Evolutionary conservation across 2,113 vertebrate genomes (phyloP).

Genomic region (Phainopepla nitens): DNA sequence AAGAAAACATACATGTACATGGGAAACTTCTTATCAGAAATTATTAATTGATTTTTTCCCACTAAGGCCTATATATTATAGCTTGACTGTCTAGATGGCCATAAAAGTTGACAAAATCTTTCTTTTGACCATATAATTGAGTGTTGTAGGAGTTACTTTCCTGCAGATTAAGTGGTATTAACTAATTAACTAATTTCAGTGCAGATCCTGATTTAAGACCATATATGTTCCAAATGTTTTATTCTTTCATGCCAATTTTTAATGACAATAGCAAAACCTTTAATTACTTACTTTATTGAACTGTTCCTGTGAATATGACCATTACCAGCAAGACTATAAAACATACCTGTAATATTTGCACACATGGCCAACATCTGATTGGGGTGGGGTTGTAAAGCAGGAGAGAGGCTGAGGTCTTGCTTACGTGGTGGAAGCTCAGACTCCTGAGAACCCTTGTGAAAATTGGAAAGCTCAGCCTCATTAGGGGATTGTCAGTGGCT

Average conservation of each 20-base stretch:
- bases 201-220: not conserved
- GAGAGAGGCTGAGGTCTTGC: not conserved
- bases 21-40: not conserved
- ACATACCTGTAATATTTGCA: not conserved
- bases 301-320: not conserved
- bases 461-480: not conserved
- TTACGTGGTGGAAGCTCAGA: not conserved
- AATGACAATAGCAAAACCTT: not conserved
- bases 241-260: not conserved
- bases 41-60: not conserved
- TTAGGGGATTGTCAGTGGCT: not conserved
- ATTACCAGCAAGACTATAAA: not conserved
- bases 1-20: not conserved
- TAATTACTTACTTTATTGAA: not conserved
- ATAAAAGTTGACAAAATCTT: not conserved
- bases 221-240: not conserved
- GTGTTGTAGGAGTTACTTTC: not conserved
- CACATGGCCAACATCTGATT: not conserved
- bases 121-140: not conserved
- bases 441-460: not conserved
- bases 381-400: not conserved
- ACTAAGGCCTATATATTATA: not conserved
- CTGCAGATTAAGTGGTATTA: not conserved
- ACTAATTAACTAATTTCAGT: not conserved
- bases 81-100: not conserved